These are phyloP conservation scores for Callipepla californica DNA, from an alignment of 2,113 vertebrate species.

Conservation along the genomic window DNA sequence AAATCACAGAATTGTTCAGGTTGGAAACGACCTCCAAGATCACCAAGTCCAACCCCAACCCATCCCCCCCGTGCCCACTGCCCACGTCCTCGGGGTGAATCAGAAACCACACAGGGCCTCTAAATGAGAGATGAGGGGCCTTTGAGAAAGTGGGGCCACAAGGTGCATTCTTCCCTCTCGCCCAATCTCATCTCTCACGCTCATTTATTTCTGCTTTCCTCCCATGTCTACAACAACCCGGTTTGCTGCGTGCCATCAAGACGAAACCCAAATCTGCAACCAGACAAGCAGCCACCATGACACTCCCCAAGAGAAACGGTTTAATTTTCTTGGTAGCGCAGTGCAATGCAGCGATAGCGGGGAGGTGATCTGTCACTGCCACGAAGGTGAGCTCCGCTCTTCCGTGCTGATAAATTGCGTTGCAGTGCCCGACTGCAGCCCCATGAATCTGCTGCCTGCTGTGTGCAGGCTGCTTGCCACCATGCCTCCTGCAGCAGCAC, in stretches of 20 bases:
- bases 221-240: background rate
- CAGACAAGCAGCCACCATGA: background rate
- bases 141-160: background rate
- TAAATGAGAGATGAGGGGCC: background rate
- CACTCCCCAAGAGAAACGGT: background rate
- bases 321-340: background rate
- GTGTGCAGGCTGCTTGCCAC: background rate
- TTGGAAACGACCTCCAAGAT: background rate
- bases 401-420: background rate
- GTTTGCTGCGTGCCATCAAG: rapidly evolving
- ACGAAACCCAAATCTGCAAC: background rate
- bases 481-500: rapidly evolving
- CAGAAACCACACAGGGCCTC: too few species aligned
- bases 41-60: too few species aligned
- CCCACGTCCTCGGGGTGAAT: too few species aligned
- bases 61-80: too few species aligned
- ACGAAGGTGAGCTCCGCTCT: background rate
- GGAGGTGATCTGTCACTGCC: background rate
- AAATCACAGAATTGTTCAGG: background rate
- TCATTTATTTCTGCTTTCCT: background rate
- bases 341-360: rapidly evolving
- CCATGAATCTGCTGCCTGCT: background rate
- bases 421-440: background rate
- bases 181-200: background rate
- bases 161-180: background rate